Evolutionary conservation across 2,113 vertebrate genomes (phyloP).

Genomic region (Toxostoma redivivum): DNA sequence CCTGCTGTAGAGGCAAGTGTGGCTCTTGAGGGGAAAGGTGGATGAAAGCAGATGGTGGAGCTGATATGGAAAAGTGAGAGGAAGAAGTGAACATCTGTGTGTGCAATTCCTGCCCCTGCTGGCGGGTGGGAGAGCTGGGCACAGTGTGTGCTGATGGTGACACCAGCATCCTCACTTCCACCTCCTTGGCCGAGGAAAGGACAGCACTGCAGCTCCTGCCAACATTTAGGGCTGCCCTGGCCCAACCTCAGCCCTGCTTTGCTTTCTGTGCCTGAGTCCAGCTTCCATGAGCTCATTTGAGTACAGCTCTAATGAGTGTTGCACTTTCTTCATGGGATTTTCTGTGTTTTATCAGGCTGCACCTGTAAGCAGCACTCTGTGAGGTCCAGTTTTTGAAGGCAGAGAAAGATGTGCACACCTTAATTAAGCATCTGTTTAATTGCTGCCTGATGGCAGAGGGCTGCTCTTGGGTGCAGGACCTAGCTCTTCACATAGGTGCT

Average conservation of each 20-base stretch:
- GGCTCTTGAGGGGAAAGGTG: not conserved
- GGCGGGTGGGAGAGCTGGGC: not conserved
- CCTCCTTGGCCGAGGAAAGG: rapidly evolving
- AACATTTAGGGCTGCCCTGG: not conserved
- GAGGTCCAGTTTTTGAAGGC: not conserved
- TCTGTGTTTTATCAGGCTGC: not conserved
- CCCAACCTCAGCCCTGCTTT: not conserved
- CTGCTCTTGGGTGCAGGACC: not conserved
- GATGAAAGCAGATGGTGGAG: not conserved
- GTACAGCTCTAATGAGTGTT: not conserved
- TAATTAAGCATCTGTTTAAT: not conserved
- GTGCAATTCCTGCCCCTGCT: not conserved
- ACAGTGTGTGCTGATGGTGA: not conserved
- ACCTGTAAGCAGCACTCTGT: not conserved
- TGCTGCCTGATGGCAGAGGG: not conserved
- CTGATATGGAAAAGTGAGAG: not conserved
- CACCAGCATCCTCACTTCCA: not conserved
- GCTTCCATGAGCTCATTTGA: not conserved
- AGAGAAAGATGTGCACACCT: not conserved
- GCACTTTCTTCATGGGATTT: not conserved
- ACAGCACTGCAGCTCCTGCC: not conserved
- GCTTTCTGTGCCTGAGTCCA: not conserved
- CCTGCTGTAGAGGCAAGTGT: not conserved
- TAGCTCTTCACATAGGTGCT: not conserved
- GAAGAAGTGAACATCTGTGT: not conserved